Evolutionary conservation across 2,797 vertebrate genomes (phyloP), one percentile per base, ranked within the genome.

Genomic region (Spinus olivaceus): DNA sequence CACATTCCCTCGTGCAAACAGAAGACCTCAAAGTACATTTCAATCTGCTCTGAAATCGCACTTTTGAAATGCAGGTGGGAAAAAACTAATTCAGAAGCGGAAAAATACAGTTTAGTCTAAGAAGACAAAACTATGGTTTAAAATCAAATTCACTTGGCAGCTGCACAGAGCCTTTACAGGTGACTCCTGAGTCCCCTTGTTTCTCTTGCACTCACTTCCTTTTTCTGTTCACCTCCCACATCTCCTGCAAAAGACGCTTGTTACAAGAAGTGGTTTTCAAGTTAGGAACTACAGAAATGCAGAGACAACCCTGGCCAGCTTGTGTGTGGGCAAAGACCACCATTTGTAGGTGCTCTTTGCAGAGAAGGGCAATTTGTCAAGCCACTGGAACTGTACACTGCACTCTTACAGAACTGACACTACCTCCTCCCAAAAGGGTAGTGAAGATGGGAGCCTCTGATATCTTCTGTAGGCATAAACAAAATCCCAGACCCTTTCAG

Each of bases 341-440:
- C 27, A 7, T 11, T 80, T 42, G 23, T 8, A 12, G 46, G 63
- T 69, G 50, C 35, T 50, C 50, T 24, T 4, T n/a, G 53, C 37
- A 77, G 60, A 77, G 35, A 44, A 54, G 9, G 47, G 39, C 32
- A 25, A 2, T 21, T 70, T 44, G 23, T 9, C 66, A 56, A 59
- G 51, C 1, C 0, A 35, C 46, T 50, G 80, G 60, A 71, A 50
- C 20, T 0, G 0, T 7, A 19, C 5, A 13, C 6, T 28, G 47
- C 15, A 12, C 28, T 47, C 50, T 39, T 35, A 44, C 18, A 47
- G 32, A 71, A 39, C 0, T 69, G 60, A 33, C 47, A 9, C 37
- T 22, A 7, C 39, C 39, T 64, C 25, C 65, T 54, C 51, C 57
- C 61, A 24, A 53, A 41, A 66, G 59, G 39, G 17, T 59, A 39